Evolutionary conservation across 2,888 invertebrate species (phyloP), one percentile per base, ranked within the genome.

Genomic region (Callimorpha dominula): DNA sequence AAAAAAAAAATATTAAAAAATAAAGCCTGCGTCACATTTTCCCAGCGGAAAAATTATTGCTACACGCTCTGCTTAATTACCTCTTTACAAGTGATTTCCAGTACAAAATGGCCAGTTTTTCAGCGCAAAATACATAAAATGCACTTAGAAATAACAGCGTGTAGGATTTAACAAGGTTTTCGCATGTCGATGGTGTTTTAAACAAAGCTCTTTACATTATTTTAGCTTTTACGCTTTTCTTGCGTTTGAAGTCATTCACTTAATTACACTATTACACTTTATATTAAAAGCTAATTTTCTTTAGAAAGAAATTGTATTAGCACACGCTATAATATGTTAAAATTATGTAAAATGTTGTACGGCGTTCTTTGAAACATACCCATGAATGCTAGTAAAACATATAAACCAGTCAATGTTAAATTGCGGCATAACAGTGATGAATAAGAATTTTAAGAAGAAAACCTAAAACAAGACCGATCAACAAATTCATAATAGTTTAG

Each of bases 101-200:
- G 69, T 72, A 68, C 71, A 76, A 72, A 73, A 20, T 65, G 20
- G 20, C 0, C 14, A 65, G 67, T 70, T 73, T 78, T 82, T 66
- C 54, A 46, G 67, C 52, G 71, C 46, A 73, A 74, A 76, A 68
- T 50, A 69, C 66, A 66, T 72, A 77, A 82, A 81, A 81, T 83
- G 75, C 71, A 75, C 64, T 40, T 70, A 69, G 65, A 68, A 72
- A 79, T 83, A 78, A 74, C 71, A 15, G 54, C 20, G 57, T 60
- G 42, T 68, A 54, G 57, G 57, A 79, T 81, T 80, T 81, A 81
- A 84, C 78, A 81, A 66, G 65, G 72, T 76, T 86, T 82, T 89
- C 78, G 88, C 89, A 86, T 87, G 85, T 82, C 82, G 71, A 80
- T 82, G 74, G 83, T 83, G 85, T 84, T 88, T 83, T 72, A 78